These are phyloP conservation scores for Caenorhabditis macrosperma DNA, from an alignment of 2,888 invertebrate species.

Conservation along the genomic window DNA sequence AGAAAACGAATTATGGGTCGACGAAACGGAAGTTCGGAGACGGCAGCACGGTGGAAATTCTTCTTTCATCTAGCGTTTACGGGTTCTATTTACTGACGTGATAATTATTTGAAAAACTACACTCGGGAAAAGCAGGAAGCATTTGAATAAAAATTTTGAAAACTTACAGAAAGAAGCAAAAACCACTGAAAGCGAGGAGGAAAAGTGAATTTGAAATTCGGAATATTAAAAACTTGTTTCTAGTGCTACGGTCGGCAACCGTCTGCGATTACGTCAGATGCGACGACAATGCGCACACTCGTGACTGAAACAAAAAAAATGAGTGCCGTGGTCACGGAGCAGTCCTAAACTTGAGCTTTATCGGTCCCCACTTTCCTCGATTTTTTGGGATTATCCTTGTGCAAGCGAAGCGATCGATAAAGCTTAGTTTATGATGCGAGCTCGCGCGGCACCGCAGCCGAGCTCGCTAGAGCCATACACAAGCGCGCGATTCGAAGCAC, in stretches of 20 bases:
- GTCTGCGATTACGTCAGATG: background rate
- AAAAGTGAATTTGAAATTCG: conserved; percentile 9
- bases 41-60: conserved; percentile 13
- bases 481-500: too few relatives aligned
- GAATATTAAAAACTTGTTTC: background rate
- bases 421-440: conserved; percentile 3
- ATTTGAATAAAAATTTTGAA: background rate
- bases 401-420: conserved; percentile 2
- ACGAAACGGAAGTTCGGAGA: conserved; percentile 15
- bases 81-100: too few relatives aligned
- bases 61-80: conserved; percentile 30
- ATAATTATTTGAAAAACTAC: too few relatives aligned
- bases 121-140: too few relatives aligned
- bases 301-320: background rate
- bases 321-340: background rate
- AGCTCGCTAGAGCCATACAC: background rate
- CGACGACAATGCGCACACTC: background rate
- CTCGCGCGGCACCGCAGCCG: background rate
- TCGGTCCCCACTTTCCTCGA: background rate
- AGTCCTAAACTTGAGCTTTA: conserved; percentile 19
- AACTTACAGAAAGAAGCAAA: background rate
- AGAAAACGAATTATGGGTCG: conserved; percentile 17
- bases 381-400: background rate
- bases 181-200: background rate
- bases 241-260: conserved; percentile 9